Evolutionary conservation across 2,113 vertebrate genomes (phyloP), one percentile per base, ranked within the genome.

Genomic region (Gallinago jamesoni): DNA sequence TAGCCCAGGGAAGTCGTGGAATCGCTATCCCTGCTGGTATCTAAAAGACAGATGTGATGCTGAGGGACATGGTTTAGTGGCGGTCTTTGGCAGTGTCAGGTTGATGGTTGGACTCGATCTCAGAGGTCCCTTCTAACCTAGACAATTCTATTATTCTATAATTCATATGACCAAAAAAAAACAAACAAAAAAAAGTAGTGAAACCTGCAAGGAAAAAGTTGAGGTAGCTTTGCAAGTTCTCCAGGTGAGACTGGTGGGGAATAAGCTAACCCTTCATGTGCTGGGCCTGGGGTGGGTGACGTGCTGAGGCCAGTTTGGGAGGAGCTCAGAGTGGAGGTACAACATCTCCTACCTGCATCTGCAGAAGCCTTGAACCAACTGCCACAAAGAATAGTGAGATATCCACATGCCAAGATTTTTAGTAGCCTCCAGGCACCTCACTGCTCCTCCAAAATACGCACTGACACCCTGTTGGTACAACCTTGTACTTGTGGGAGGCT

Each of bases 341-440:
- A 14, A 37, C 1, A 0, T 60, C 47, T 47, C 16, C 39, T 33
- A 2, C 22, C 64, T 24, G n/a, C 2, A 0, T 20, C 77, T 67
- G 59, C 73, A 41, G 41, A 28, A 45, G 14, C 28, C 67, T 57
- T 28, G 33, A 24, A 28, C 12, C 4, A 6, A 17, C 18, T 24
- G 55, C 13, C 63, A 24, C 59, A 19, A 56, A 60, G 30, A 70
- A 39, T 52, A 86, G 59, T 11, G 18, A 28, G 47, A 53, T 15
- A 37, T 17, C 64, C 25, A 6, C 7, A 14, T 3, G 28, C 9
- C 24, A 7, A 1, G 1, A 12, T 4, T 33, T 60, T 10, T 10
- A 62, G 24, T 30, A 45, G 31, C 39, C n/a, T 12, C 30, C 1
- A 2, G 74, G 41, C 45, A 45, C 25, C 21, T 22, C 31, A 43